Conservation (phyloP, 2,888 invertebrate species). For the Lasius platythorax region DNA sequence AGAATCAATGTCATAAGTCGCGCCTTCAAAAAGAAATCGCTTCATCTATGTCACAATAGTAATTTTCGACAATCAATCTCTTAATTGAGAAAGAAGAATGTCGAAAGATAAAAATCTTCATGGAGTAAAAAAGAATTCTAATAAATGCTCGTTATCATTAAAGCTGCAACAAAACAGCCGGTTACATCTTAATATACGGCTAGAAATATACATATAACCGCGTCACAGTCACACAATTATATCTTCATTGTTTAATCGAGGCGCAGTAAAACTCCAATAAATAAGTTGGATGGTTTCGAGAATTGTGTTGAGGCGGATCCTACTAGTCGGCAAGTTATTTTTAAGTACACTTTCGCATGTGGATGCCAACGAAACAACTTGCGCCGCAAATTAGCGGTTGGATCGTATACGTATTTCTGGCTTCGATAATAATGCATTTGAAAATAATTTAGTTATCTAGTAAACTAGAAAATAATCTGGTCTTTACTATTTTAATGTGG, state of each 20-base stretch:
- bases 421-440: not conserved
- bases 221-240: conserved; percentile 16
- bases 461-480: not conserved
- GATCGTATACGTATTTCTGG: conserved; percentile 2
- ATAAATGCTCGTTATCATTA: conserved; percentile 28
- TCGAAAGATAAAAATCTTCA: not conserved
- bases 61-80: not conserved
- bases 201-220: not conserved
- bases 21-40: not conserved
- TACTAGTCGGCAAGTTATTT: conserved; percentile 28
- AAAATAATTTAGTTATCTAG: not conserved
- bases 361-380: conserved; percentile 31
- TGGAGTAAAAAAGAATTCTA: not conserved
- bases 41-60: not conserved
- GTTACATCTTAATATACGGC: conserved; percentile 41
- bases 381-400: conserved; percentile 24
- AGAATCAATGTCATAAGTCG: conserved; percentile 57
- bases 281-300: conserved; percentile 7
- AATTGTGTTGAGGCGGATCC: conserved; percentile 27
- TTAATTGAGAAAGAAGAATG: conserved; percentile 20
- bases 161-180: conserved; percentile 62
- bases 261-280: conserved; percentile 7
- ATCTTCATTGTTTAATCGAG: conserved; percentile 20
- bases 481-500: not conserved
- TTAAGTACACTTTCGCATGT: conserved; percentile 54